A percentile compares a stretch with the other conserved stretches of the same genome.
Conservation (phyloP, 2,797 vertebrate genomes). For the Chrysocyon brachyurus region DNA sequence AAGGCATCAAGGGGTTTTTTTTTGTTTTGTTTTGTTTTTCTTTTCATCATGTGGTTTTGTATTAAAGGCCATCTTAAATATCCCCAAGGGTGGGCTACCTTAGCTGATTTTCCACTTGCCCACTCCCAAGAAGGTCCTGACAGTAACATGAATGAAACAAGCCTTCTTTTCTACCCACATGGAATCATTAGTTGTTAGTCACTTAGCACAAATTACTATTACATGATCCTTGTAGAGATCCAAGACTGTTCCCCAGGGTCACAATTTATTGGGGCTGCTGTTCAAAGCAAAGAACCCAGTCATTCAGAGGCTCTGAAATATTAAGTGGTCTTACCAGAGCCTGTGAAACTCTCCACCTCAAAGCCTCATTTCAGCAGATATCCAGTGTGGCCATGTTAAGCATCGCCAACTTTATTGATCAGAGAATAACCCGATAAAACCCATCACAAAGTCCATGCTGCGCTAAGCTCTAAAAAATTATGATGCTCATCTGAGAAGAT, state of each 20-base stretch:
- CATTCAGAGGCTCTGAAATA: slow-evolving; percentile 19
- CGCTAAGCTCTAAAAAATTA: not conserved
- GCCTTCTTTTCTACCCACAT: not conserved
- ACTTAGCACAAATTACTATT: not conserved
- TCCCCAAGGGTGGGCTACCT: not conserved
- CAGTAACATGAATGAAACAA: not conserved
- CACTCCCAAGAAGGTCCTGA: slow-evolving; percentile 1
- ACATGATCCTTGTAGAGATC: not conserved
- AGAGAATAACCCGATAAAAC: not conserved
- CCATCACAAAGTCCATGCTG: not conserved
- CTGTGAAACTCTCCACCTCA: not conserved
- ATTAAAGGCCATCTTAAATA: not conserved
- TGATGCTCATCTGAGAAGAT: not conserved
- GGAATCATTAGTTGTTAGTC: slow-evolving; percentile 18
- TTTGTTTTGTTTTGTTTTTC: no score
- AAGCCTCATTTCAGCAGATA: not conserved
- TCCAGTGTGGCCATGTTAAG: not conserved
- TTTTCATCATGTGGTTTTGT: not conserved
- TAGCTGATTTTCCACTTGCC: not conserved
- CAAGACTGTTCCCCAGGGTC: not conserved
- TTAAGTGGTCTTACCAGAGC: not conserved
- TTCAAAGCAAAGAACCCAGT: not conserved
- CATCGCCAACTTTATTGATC: not conserved
- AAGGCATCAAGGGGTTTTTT: not conserved
- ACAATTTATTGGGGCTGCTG: not conserved